A percentile compares a stretch with the other conserved stretches of the same genome.
phyloP scores from a whole-genome alignment of 2,888 invertebrate genomes.

The Germaria angustata region DNA sequence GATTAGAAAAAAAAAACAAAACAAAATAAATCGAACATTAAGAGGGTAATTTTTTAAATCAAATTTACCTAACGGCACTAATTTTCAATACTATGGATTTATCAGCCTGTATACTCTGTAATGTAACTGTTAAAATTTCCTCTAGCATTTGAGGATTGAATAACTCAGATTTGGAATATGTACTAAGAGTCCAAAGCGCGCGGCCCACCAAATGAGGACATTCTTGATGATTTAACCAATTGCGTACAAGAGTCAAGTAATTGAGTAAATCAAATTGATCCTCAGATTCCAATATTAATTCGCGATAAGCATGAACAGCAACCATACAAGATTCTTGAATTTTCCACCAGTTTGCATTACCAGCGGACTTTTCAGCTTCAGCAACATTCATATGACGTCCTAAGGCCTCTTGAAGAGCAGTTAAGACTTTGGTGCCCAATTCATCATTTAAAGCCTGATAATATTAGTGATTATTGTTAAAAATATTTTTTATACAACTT shows the following conservation, averaged over 20 bases:
- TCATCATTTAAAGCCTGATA: constrained; percentile 80
- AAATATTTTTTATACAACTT: not conserved
- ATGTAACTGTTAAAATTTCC: constrained; percentile 76
- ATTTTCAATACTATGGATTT: constrained; percentile 78
- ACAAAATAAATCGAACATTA: not conserved
- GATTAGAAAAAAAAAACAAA: not conserved
- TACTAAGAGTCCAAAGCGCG: constrained; percentile 78
- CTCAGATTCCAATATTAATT: constrained; percentile 76
- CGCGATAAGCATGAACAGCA: constrained; percentile 82
- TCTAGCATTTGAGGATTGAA: constrained; percentile 78
- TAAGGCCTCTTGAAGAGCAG: constrained; percentile 82
- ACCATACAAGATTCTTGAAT: constrained; percentile 84
- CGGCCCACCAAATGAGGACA: constrained; percentile 78
- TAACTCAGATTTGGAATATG: constrained; percentile 77
- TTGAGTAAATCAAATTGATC: constrained; percentile 79
- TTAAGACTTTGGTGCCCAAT: constrained; percentile 82
- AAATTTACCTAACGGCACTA: constrained; percentile 75
- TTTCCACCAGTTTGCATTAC: constrained; percentile 84
- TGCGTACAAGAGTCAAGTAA: constrained; percentile 78
- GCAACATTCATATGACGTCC: constrained; percentile 83
- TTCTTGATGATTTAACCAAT: constrained; percentile 76
- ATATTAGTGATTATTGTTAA: not conserved
- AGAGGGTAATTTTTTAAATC: not conserved
- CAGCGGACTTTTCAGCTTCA: constrained; percentile 80
- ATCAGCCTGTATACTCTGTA: constrained; percentile 75